These are phyloP conservation scores for Ophion costatus DNA, from an alignment of 2,888 invertebrate genomes.

Conservation along the genomic window DNA sequence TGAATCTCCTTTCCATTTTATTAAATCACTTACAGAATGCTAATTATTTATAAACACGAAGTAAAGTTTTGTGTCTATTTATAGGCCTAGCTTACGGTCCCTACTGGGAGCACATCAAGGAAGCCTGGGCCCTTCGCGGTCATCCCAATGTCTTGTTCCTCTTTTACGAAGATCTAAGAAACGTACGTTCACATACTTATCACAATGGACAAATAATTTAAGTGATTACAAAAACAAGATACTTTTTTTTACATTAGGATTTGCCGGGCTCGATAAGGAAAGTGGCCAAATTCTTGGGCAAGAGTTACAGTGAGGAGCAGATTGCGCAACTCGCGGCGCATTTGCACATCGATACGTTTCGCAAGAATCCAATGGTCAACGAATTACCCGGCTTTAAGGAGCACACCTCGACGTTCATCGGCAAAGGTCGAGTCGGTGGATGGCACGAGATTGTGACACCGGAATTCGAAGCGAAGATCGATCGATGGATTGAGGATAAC, in stretches of 20 bases:
- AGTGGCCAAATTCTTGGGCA: slow-evolving; percentile 87
- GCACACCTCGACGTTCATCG: slow-evolving; percentile 88
- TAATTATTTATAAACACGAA: too few relatives aligned
- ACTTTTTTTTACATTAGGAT: slow-evolving; percentile 84
- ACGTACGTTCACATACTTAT: slow-evolving; percentile 82
- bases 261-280: slow-evolving; percentile 85
- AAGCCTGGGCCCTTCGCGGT: slow-evolving; percentile 89
- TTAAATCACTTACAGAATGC: too few relatives aligned
- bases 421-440: slow-evolving; percentile 88
- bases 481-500: slow-evolving; percentile 89
- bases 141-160: slow-evolving; percentile 90
- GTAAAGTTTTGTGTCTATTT: not conserved
- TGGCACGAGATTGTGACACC: slow-evolving; percentile 90
- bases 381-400: slow-evolving; percentile 86
- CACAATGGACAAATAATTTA: not conserved
- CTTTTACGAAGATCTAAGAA: slow-evolving; percentile 92
- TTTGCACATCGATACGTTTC: slow-evolving; percentile 92
- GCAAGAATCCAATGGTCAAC: slow-evolving; percentile 92
- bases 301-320: slow-evolving; percentile 86
- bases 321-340: slow-evolving; percentile 88
- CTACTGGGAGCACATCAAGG: slow-evolving; percentile 91
- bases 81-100: slow-evolving; percentile 89
- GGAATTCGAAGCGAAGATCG: slow-evolving; percentile 87
- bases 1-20: too few relatives aligned
- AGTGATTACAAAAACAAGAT: slow-evolving; percentile 19